A percentile compares a stretch with the other conserved stretches of the same genome.
Evolutionary conservation across 2,113 vertebrate genomes (phyloP).

Genomic region (Leptocoma aspasia): DNA sequence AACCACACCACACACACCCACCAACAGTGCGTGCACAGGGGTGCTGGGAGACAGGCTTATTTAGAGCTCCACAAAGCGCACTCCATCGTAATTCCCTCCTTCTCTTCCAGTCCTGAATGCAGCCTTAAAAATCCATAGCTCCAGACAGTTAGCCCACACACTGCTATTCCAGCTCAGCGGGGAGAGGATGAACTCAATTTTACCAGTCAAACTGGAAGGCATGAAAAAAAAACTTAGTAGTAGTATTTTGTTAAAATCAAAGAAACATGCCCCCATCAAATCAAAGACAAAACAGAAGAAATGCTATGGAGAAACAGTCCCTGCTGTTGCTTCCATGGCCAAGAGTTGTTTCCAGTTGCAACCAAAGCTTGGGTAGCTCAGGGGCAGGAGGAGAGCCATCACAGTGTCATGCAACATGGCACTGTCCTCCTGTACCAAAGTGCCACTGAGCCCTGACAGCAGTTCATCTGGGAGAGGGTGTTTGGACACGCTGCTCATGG

Average conservation of each 20-base stretch:
- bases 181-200: not conserved
- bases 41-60: not conserved
- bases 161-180: not conserved
- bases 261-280: not conserved
- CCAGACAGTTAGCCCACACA: not conserved
- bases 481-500: accelerated
- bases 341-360: not conserved
- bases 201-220: not conserved
- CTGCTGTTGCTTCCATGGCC: not conserved
- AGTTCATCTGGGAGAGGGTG: not conserved
- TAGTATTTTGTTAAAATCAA: not conserved
- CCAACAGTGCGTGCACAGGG: not conserved
- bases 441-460: not conserved
- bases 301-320: not conserved
- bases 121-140: not conserved
- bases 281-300: not conserved
- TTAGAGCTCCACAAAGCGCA: not conserved
- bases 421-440: not conserved
- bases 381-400: not conserved
- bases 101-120: not conserved
- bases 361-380: not conserved
- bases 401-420: accelerated
- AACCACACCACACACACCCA: not conserved
- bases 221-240: not conserved
- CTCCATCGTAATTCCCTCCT: not conserved